Percentiles rank a stretch among this genome's conserved stretches.
Evolutionary conservation across 2,888 invertebrate species (phyloP).

Genomic region (Drosophila maculinotata): DNA sequence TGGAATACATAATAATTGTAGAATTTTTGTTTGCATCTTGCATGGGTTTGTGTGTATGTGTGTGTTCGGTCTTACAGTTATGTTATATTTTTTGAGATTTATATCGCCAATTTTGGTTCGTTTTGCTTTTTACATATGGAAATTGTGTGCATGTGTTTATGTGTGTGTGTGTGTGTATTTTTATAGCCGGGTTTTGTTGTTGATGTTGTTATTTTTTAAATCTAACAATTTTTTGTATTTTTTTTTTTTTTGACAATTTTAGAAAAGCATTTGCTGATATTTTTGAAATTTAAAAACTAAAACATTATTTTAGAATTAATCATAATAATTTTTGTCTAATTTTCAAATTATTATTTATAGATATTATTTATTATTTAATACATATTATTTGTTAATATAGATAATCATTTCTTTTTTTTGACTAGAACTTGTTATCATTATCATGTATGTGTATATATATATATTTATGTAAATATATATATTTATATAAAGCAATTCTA

Average conservation of each 20-base stretch:
- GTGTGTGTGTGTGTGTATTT: conserved; percentile 18
- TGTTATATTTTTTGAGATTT: conserved; percentile 20
- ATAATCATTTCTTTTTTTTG: conserved; percentile 66
- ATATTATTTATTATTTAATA: conserved; percentile 54
- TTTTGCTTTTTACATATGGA: conserved; percentile 47
- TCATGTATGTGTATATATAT: conserved; percentile 31
- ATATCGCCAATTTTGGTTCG: conserved; percentile 35
- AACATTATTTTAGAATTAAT: conserved; percentile 68
- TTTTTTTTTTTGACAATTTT: conserved; percentile 28
- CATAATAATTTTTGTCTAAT: conserved; percentile 76
- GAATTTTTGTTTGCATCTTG: conserved; percentile 35
- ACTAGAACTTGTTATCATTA: conserved; percentile 71
- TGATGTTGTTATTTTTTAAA: conserved; percentile 37
- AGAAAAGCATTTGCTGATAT: conserved; percentile 67
- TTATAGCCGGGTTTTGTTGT: conserved; percentile 41
- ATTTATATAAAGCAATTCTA: conserved; percentile 44
- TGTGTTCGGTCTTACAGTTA: conserved; percentile 42
- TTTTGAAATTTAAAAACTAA: conserved; percentile 60
- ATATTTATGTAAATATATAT: conserved; percentile 16
- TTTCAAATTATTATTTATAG: conserved; percentile 70
- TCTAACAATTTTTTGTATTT: conserved; percentile 55
- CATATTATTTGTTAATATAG: conserved; percentile 46
- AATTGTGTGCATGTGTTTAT: conserved; percentile 20
- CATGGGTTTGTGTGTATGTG: conserved; percentile 18
- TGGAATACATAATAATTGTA: conserved; percentile 70